These are phyloP conservation scores for Hormiphora californensis DNA, from an alignment of 37 sponge, comb jelly and placozoan species.

Conservation along the genomic window DNA sequence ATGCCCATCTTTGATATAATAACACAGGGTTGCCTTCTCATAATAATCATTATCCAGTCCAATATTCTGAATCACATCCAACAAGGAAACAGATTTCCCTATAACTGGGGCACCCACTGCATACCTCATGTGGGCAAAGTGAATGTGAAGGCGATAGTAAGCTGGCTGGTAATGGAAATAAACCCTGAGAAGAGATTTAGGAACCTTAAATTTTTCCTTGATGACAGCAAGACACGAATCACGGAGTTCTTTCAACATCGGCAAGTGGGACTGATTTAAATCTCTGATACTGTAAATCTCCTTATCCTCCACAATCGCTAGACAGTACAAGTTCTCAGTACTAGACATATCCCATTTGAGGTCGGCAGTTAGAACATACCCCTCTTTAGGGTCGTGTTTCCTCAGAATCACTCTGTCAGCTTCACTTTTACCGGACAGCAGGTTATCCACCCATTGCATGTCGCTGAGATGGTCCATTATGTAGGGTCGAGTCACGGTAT, in stretches of 20 bases:
- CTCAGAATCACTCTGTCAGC: constrained; percentile 68
- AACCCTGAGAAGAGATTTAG: constrained; percentile 63
- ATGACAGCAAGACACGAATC: constrained; percentile 57
- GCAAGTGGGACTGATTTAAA: constrained; percentile 63
- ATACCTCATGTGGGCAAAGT: constrained; percentile 74
- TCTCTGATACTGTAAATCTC: constrained; percentile 75
- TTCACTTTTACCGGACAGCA: constrained; percentile 81
- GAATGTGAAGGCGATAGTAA: constrained; percentile 95
- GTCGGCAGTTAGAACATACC: constrained; percentile 86
- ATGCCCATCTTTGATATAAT: constrained; percentile 61
- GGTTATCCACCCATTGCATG: constrained; percentile 88
- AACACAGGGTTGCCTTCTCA: constrained; percentile 67
- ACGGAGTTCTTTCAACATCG: constrained; percentile 71
- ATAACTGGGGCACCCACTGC: constrained; percentile 61
- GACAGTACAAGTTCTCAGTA: constrained; percentile 67
- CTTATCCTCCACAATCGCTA: constrained; percentile 66
- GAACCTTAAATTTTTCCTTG: constrained; percentile 61
- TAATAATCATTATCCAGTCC: constrained; percentile 65
- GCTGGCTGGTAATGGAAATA: constrained; percentile 96
- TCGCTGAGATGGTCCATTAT: constrained; percentile 62
- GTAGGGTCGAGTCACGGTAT: constrained; percentile 69
- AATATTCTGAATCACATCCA: constrained; percentile 93
- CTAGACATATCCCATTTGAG: constrained; percentile 85
- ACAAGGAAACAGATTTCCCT: constrained; percentile 74
- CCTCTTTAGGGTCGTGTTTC: constrained; percentile 70